Evolutionary conservation across 1,140 invertebrate species (phyloP), one percentile per base, ranked within the genome.

Genomic region (Holcopasites calliopsidis): DNA sequence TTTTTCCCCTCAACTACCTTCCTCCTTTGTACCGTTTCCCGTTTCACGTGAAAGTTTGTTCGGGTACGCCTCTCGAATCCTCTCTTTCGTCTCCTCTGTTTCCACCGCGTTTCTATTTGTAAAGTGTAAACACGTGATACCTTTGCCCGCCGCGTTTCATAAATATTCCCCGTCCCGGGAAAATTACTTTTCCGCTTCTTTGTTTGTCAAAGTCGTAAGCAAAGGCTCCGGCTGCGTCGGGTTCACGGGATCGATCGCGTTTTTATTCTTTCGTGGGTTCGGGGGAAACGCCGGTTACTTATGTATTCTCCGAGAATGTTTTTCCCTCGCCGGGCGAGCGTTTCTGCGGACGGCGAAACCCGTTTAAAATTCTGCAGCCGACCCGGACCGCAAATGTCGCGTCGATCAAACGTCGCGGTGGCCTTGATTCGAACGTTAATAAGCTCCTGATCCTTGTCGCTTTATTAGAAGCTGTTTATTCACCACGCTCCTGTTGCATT

Each of bases 381-480:
- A 55, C 13, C 18, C 18, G 16, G 26, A 28, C 18, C 28, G 31
- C 44, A 31, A 62, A 28, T 23, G 11, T 18, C n/a, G 44, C 21
- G 31, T n/a, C n/a, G n/a, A n/a, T n/a, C 44, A 21, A 49, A 65
- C 50, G 35, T 70, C 40, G 38, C 54, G 8, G 23, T 28, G 21
- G 47, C 31, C 4, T 28, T 47, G 55, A 52, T 73, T 54, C 42
- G 23, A 21, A 7, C 35, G 49, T 66, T 57, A 57, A 74, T 55
- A 74, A 66, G 40, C 23, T 5, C 4, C 8, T 38, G 61, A 65
- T 65, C 18, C 40, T 16, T 21, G 23, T 10, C 16, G 28, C 23
- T 68, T 44, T 44, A 54, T 73, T 54, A 54, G 7, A 23, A 33
- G 28, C 23, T 52, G 52, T 57, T 65, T 62, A 74, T 74, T 54